Conservation (phyloP, 2,797 vertebrate genomes). For the Rhyacichthys aspro region DNA sequence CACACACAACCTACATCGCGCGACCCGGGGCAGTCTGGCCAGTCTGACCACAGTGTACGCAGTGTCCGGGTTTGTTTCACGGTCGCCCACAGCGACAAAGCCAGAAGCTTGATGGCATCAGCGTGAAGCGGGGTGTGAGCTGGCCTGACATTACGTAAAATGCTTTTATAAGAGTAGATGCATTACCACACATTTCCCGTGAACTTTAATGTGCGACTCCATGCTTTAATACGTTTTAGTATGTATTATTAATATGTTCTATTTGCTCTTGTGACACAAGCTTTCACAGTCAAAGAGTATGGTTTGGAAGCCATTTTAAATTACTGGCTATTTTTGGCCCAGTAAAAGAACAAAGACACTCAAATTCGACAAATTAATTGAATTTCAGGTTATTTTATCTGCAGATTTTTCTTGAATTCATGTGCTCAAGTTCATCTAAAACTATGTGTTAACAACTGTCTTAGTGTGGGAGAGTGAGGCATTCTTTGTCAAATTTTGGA, state of each 20-base stretch:
- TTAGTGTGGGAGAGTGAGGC: too few relatives aligned
- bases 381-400: too few relatives aligned
- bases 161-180: background rate
- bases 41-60: slow-evolving; percentile 1
- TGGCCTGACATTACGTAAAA: slow-evolving; percentile 32
- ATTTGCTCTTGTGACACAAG: background rate
- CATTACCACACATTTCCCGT: background rate
- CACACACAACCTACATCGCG: slow-evolving; percentile 13
- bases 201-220: background rate
- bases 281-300: background rate
- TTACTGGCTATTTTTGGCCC: background rate
- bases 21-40: slow-evolving; percentile 24
- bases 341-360: background rate
- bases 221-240: background rate
- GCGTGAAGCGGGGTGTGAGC: slow-evolving; percentile 17
- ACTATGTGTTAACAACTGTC: too few relatives aligned
- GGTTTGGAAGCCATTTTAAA: background rate
- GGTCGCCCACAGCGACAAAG: slow-evolving; percentile 23
- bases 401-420: too few relatives aligned
- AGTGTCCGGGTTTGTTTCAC: slow-evolving; percentile 33
- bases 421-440: too few relatives aligned
- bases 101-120: slow-evolving; percentile 44
- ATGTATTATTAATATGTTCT: background rate
- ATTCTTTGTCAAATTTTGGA: too few relatives aligned
- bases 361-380: background rate